phyloP scores from a whole-genome alignment of 23 tunicate genomes.

The Clavelina lepadiformis region DNA sequence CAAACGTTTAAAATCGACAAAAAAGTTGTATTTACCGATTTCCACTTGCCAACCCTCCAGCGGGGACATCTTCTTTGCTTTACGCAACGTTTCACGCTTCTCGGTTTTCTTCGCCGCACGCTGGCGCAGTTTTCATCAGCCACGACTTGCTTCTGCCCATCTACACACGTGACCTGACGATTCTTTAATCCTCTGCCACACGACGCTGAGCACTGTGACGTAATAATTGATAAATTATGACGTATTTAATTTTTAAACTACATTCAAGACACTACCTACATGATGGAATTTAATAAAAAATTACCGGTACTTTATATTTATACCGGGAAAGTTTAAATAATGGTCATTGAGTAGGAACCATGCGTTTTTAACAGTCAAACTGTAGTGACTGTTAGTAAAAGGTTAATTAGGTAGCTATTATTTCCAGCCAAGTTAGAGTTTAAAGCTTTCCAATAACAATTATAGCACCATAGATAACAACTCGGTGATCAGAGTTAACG shows the following conservation, averaged over 20 bases:
- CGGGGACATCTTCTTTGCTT: slow-evolving; percentile 76
- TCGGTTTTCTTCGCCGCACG: slow-evolving; percentile 38
- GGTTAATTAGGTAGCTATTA: too few species aligned
- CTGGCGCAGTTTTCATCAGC: slow-evolving; percentile 55
- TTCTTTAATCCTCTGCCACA: slow-evolving; percentile 80
- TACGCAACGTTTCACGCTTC: slow-evolving; percentile 34
- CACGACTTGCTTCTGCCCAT: slow-evolving; percentile 17
- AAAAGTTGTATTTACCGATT: slow-evolving; percentile 52
- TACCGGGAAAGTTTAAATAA: too few species aligned
- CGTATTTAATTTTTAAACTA: slow-evolving; percentile 3
- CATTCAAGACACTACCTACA: too few species aligned
- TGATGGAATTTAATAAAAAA: not conserved
- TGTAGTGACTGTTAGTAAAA: too few species aligned
- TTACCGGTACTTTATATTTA: too few species aligned
- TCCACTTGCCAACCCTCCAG: slow-evolving; percentile 81
- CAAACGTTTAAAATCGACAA: too few species aligned
- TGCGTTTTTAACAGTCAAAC: too few species aligned
- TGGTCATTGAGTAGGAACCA: too few species aligned
- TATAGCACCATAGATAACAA: too few species aligned
- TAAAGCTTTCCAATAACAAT: too few species aligned
- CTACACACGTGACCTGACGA: slow-evolving; percentile 52
- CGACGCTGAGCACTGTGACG: slow-evolving; percentile 65
- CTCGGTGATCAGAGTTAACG: too few species aligned
- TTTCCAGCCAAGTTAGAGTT: too few species aligned
- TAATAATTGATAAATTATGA: slow-evolving; percentile 2